These are phyloP conservation scores for Caenorhabditis angaria DNA, from an alignment of 2,888 invertebrate species.

Conservation along the genomic window DNA sequence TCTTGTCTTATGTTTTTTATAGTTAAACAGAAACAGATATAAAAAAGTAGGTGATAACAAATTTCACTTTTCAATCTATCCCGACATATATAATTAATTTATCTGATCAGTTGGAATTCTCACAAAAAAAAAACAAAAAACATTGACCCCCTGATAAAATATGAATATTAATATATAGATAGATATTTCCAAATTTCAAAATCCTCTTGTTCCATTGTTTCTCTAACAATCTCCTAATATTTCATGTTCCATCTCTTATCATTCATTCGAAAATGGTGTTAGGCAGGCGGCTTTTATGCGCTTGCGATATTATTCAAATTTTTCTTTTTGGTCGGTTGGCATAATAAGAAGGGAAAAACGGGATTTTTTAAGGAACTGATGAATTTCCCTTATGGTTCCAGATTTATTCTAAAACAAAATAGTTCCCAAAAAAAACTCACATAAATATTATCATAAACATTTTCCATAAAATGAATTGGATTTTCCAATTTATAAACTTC, in stretches of 20 bases:
- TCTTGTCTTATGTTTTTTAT: background rate
- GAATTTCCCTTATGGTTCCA: too few species aligned
- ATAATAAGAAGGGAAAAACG: too few species aligned
- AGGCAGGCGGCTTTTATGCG: background rate
- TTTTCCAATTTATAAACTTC: conserved; percentile 57
- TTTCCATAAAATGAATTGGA: conserved; percentile 63
- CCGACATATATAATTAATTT: background rate
- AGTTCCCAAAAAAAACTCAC: conserved; percentile 49
- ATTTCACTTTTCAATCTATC: conserved; percentile 5
- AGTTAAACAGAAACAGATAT: background rate
- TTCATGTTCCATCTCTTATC: background rate
- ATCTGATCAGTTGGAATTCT: background rate
- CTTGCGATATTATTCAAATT: background rate
- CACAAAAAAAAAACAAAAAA: background rate
- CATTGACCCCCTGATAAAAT: background rate
- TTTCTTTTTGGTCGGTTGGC: background rate
- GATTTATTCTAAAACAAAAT: background rate
- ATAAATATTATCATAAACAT: conserved; percentile 62
- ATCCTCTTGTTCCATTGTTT: background rate
- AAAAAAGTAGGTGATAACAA: conserved; percentile 4
- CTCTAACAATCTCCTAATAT: background rate
- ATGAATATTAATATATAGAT: too few species aligned
- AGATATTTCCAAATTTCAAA: background rate
- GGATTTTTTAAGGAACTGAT: too few species aligned
- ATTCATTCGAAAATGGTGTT: background rate